Evolutionary conservation across 2,797 vertebrate genomes (phyloP).

Genomic region (Podargus strigoides): DNA sequence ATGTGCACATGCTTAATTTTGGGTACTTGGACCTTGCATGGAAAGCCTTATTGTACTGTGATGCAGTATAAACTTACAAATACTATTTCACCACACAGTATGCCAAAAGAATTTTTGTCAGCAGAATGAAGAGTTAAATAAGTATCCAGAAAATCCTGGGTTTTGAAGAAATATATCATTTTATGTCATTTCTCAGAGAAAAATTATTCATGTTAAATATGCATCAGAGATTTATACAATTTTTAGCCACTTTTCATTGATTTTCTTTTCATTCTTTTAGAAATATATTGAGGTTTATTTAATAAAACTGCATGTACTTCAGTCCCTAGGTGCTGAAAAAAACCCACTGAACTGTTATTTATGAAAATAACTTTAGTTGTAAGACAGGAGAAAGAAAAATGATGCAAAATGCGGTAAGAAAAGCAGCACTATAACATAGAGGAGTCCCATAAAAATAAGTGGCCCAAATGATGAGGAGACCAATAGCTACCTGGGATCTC

Average conservation of each 20-base stretch:
- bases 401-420: background rate
- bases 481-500: background rate
- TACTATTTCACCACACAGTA: background rate
- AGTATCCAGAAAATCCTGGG: background rate
- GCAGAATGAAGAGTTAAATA: background rate
- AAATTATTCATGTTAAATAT: background rate
- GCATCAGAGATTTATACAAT: background rate
- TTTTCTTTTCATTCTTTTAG: background rate
- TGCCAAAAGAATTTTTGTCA: background rate
- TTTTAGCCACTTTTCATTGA: background rate
- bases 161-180: background rate
- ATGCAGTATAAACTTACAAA: background rate
- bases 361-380: background rate
- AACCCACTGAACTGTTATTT: background rate
- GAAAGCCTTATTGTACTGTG: background rate
- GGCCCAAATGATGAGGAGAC: background rate
- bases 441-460: background rate
- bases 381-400: background rate
- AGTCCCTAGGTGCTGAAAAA: background rate
- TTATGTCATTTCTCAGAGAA: background rate
- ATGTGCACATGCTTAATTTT: background rate
- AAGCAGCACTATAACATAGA: background rate
- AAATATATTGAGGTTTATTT: background rate
- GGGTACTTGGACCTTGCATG: background rate
- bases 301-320: background rate